Base-by-base conservation (phyloP, 2,797 vertebrate genomes). In the Octomys mimax region DNA sequence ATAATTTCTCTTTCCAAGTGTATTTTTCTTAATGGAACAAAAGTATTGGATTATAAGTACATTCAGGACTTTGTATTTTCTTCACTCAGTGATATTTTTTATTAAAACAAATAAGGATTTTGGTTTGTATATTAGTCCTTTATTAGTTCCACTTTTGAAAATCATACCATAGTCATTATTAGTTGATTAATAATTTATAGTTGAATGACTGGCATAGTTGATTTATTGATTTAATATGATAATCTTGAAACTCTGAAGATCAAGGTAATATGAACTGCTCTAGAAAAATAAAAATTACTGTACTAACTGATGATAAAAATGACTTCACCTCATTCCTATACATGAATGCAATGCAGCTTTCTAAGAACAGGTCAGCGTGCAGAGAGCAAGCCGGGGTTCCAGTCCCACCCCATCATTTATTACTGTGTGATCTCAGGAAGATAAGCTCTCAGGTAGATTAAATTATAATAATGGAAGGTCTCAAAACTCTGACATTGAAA, bases 201-300 rank as follows among this genome's bases (percentile, higher is more conserved):
- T 59, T 57, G 54, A 57, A 16, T 57, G 4, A 57, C 16, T 22
- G 57, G 22, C 49, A 59, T 59, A 21, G 19, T 59, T 59, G 57
- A 59, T 59, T 57, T 19, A 19, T 19, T 59, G 19, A 59, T 66
- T 75, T 42, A 80, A 89, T 49, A 83, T 95, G 85, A 36, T 82
- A 61, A 89, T 68, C 11, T 14, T 54, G 18, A 84, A 86, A 79
- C 62, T 39, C 57, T 87, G 39, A 92, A 89, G n/a, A 70, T 28
- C 31, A 89, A 49, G 5, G 57, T 70, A 82, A 92, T 61, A 4
- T 22, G 52, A 92, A 59, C n/a, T 49, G 5, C n/a, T 54, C 39
- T 14, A 70, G 22, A 97, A 24, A 87, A 70, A 75, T 70, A 75
- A 89, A 89, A 81, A 84, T 64, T 33, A 71, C 13, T 59, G 11